Evolutionary conservation across 2,888 invertebrate genomes (phyloP), one percentile per base, ranked within the genome.

Genomic region (Sarcophaga rosellei): DNA sequence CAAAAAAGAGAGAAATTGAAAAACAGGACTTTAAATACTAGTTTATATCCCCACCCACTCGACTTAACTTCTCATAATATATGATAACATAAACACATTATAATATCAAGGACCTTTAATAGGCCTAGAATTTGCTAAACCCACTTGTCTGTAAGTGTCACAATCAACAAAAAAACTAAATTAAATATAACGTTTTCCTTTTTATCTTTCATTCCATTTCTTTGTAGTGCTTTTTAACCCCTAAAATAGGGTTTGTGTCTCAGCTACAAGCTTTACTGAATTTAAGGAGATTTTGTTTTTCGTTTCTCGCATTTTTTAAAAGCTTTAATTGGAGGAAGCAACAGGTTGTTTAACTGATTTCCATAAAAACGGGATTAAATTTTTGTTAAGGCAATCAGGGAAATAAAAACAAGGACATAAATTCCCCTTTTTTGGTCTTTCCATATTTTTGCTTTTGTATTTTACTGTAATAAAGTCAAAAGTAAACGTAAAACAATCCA

Each of bases 201-300:
- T 68, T 17, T 12, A 6, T 59, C 57, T 57, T 21, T 44, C 53
- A 45, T 11, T 25, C n/a, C 23, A 23, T 63, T 17, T n/a, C 10
- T 11, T 2, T 61, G 25, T 35, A 72, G n/a, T 12, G n/a, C 4
- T 44, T 45, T 11, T 62, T 1, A 20, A 57, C 8, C n/a, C 53
- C 20, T 5, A 21, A 35, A 59, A 3, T 20, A 25, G 59, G 88
- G 88, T 81, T 81, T 11, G 20, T 81, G 87, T 81, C 85, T 20
- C 23, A 1, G 65, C 65, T 88, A 75, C 23, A 21, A 79, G 85
- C 80, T 84, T 85, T 88, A 15, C 17, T 53, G 12, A 0, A 1
- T 53, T 47, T 53, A 53, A 17, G 17, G 15, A 53, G 17, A 17
- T 5, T 53, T 53, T 15, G 4, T 17, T 53, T 53, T 15, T 15